A percentile compares a stretch with the other conserved stretches of the same genome.
Conservation (phyloP, 1,140 invertebrate genomes). For the Harpegnathos saltator region DNA sequence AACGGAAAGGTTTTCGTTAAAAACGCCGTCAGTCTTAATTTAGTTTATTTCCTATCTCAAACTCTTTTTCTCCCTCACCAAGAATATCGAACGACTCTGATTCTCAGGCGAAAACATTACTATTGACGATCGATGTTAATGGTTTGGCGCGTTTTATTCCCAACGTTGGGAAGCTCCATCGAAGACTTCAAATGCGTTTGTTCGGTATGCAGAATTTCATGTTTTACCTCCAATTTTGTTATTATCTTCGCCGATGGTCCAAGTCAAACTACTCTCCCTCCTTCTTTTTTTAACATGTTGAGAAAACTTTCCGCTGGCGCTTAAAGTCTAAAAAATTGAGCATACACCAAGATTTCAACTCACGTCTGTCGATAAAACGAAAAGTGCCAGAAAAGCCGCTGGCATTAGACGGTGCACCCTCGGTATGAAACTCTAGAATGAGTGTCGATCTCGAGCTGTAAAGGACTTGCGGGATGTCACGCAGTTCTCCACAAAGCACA, state of each 20-base stretch:
- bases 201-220: neutral
- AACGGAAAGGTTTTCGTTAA: slow-evolving; percentile 52
- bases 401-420: slow-evolving; percentile 88
- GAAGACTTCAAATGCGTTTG: neutral
- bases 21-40: slow-evolving; percentile 65
- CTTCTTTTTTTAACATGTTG: neutral
- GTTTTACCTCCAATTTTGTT: neutral
- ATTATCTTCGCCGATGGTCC: neutral
- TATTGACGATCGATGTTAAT: slow-evolving; percentile 13
- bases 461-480: slow-evolving; percentile 90
- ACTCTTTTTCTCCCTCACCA: neutral
- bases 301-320: too few species aligned
- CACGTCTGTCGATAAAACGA: slow-evolving; percentile 93
- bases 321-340: too few species aligned
- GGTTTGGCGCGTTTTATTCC: slow-evolving; percentile 9
- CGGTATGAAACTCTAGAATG: slow-evolving; percentile 93
- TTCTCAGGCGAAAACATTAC: slow-evolving; percentile 9
- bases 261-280: neutral
- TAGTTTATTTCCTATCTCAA: slow-evolving; percentile 49
- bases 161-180: neutral
- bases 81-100: slow-evolving; percentile 5
- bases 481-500: slow-evolving; percentile 91
- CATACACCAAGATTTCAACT: slow-evolving; percentile 83
- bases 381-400: slow-evolving; percentile 93
- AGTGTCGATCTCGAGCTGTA: slow-evolving; percentile 93